Conservation (phyloP, 1,140 invertebrate genomes). For the Diabrotica virgifera region DNA sequence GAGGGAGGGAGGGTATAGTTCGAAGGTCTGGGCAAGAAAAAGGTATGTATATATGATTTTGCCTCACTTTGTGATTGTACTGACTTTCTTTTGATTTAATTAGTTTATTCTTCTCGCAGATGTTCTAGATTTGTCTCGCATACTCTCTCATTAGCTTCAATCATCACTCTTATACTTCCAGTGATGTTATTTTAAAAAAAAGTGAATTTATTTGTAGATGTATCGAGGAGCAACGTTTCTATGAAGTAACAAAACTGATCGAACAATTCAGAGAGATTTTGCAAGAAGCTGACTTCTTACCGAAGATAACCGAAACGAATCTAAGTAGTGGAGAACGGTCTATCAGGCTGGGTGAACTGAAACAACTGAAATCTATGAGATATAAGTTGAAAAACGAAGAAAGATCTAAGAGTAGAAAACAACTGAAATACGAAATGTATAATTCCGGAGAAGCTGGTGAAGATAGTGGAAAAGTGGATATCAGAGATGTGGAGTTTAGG, state of each 20-base stretch:
- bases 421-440: constrained; percentile 64
- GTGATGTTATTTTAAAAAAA: too few relatives aligned
- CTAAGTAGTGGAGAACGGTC: constrained; percentile 75
- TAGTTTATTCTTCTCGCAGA: too few relatives aligned
- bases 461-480: constrained; percentile 66
- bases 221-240: constrained; percentile 94
- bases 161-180: too few relatives aligned
- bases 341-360: constrained; percentile 81
- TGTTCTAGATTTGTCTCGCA: too few relatives aligned
- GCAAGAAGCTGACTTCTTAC: constrained; percentile 70
- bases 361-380: constrained; percentile 77
- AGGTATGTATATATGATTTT: constrained; percentile 43
- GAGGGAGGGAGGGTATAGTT: constrained; percentile 47
- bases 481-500: constrained; percentile 91
- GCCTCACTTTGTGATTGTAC: neutral
- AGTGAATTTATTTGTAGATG: constrained; percentile 49
- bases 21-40: constrained; percentile 80
- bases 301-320: constrained; percentile 52
- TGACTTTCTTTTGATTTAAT: neutral
- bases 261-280: constrained; percentile 86
- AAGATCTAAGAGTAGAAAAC: constrained; percentile 66
- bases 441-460: constrained; percentile 53
- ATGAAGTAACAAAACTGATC: constrained; percentile 91
- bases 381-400: constrained; percentile 59
- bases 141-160: too few relatives aligned